phyloP scores from a whole-genome alignment of 2,113 vertebrate species.

The Seriola quinqueradiata region DNA sequence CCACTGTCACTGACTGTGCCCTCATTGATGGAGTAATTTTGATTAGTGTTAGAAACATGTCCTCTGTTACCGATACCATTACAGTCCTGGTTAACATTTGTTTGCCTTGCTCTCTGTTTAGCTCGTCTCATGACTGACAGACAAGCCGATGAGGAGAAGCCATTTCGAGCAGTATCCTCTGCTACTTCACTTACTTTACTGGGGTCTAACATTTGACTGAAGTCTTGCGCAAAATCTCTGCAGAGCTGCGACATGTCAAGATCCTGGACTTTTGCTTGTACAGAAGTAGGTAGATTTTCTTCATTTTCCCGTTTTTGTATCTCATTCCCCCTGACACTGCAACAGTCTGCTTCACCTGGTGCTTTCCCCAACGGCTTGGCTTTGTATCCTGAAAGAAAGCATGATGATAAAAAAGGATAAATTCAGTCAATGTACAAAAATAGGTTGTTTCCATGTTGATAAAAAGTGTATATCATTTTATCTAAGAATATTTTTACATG shows the following conservation, averaged over 20 bases:
- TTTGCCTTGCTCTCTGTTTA: conserved; percentile 37
- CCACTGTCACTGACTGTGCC: conserved; percentile 63
- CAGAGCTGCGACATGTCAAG: conserved; percentile 81
- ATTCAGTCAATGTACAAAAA: background rate
- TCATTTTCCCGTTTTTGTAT: conserved; percentile 19
- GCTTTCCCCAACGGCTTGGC: background rate
- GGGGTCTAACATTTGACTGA: conserved; percentile 71
- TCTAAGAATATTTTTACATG: background rate
- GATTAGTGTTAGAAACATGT: conserved; percentile 5
- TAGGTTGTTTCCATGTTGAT: background rate
- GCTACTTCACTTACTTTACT: background rate
- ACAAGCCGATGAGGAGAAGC: conserved; percentile 72
- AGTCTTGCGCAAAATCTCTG: conserved; percentile 80
- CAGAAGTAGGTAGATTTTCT: conserved; percentile 22
- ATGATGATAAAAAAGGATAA: background rate
- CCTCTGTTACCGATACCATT: conserved; percentile 5
- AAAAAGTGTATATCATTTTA: conserved; percentile 1
- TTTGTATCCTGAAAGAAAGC: conserved; percentile 44
- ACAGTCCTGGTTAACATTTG: background rate
- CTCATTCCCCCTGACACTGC: background rate
- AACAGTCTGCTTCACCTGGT: conserved; percentile 17
- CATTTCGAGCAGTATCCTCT: conserved; percentile 1
- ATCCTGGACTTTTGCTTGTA: conserved; percentile 53
- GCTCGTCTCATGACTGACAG: conserved; percentile 63
- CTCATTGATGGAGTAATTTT: conserved; percentile 10